Base-by-base conservation (phyloP, 2,888 invertebrate genomes). In the Ariolimax columbianus region DNA sequence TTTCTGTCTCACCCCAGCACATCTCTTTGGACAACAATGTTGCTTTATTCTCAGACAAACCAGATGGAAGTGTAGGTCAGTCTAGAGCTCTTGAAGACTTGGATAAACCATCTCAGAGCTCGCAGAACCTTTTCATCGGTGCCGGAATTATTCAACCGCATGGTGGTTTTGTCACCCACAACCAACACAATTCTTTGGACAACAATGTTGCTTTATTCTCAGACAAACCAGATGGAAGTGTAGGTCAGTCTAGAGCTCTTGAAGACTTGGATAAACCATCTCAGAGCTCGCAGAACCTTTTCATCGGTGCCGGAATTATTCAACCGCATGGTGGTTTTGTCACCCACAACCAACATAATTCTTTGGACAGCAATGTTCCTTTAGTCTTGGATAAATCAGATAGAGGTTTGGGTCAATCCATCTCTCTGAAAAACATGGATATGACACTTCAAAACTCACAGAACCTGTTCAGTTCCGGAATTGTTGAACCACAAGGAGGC, bases 401-500 rank as follows among this genome's bases (percentile, higher is more conserved):
- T 30, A 85, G 84, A 2, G n/a, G n/a, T n/a, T n/a, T n/a, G n/a
- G n/a, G n/a, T n/a, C 3, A 36, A 11, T 55, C 72, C 14, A 38
- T 11, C 19, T 47, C 72, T 26, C 23, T 77, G 14, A 36, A 70
- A 30, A 51, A 36, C 7, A n/a, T 51, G 19, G 63, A 43, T 36
- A 40, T 36, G 0, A 36, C 33, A 59, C 59, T 17, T 23, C 43
- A 47, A 6, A 19, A 19, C 14, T 17, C 33, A 33, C 33, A 1
- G 0, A 51, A 51, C 51, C 47, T n/a, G 4, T 30, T 30, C 19
- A 4, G 51, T 36, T 2, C 43, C 26, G 23, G 36, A 0, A 14
- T 17, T 43, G 90, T 91, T 2, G 89, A 85, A 11, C 68, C 85
- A 51, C 79, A 77, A 36, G 72, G 79, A 51, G 81, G 77, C 7